Base-by-base conservation (phyloP, 1,140 invertebrate species). In the Microplitis mediator region DNA sequence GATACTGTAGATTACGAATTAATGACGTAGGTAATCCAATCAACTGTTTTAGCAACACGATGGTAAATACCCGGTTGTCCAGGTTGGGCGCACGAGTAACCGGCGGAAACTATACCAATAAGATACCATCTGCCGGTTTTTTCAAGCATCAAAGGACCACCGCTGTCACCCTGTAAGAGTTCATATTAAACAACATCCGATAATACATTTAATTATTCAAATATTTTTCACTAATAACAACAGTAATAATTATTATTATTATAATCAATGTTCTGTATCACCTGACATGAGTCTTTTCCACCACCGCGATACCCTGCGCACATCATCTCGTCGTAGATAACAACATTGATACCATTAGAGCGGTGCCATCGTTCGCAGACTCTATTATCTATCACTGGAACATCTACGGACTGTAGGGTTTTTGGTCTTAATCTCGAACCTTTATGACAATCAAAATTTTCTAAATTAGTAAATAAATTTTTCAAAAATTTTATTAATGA, bases 261-360 rank as follows among this genome's bases (percentile, higher is more conserved):
- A 1, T 52, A 34, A 36, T 34, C 4, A 67, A 54, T 51, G 36
- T 32, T 56, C 58, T 13, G n/a, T 74, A 82, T 84, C 82, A 93
- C 93, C 87, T 93, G 91, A 82, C 93, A 94, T 3, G 92, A 92
- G 82, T 95, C 93, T 78, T 95, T 94, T 4, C 95, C 95, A 3
- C 97, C 97, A 23, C 93, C 92, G 73, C 94, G 90, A 84, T 98
- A 98, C 1, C 97, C 97, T 4, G 97, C 97, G 85, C 97, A 98
- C 84, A 98, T 92, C 97, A 98, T 99, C 87, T 98, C 96, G 70
- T 96, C 95, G 83, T 97, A 96, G 78, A 97, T 97, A 6, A 96
- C 92, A 45, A 97, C 96, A 83, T 97, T 96, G 77, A 97, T 98
- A 67, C 93, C 92, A 78, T 93, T 94, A 56, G 92, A 92, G 66